These are phyloP conservation scores for Acrobasis repandana DNA, from an alignment of 2,888 invertebrate species.

Conservation along the genomic window DNA sequence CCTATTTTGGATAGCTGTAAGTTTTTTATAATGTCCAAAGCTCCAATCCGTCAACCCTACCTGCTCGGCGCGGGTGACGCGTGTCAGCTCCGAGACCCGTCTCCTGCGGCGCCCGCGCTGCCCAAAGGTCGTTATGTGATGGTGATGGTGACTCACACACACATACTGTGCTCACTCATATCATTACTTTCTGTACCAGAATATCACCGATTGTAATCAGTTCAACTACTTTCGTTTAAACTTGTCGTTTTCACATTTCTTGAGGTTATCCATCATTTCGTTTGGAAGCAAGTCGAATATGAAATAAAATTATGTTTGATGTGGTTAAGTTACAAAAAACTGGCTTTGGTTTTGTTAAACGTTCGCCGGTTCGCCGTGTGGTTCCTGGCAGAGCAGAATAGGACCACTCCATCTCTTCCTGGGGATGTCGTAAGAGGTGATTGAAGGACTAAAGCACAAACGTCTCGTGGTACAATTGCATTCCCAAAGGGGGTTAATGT, in stretches of 20 bases:
- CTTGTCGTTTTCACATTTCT: neutral
- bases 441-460: no score
- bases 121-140: constrained; percentile 40
- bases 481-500: no score
- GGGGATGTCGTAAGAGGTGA: no score
- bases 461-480: no score
- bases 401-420: no score
- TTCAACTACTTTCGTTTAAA: neutral
- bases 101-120: constrained; percentile 53
- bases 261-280: neutral
- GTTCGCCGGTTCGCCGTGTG: no score
- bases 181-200: constrained; percentile 3
- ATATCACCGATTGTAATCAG: constrained; percentile 14
- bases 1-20: no score
- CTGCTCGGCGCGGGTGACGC: constrained; percentile 53
- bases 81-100: constrained; percentile 40
- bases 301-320: no score
- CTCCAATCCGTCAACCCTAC: constrained; percentile 44
- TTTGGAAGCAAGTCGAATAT: neutral
- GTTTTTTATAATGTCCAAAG: neutral
- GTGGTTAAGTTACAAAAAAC: no score
- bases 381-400: no score
- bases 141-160: constrained; percentile 39
- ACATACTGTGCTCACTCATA: neutral
- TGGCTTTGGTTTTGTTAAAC: no score